Percentiles rank a stretch among this genome's conserved stretches.
phyloP scores from a whole-genome alignment of 2,797 vertebrate genomes.

The Schizopygopsis pylzovi region DNA sequence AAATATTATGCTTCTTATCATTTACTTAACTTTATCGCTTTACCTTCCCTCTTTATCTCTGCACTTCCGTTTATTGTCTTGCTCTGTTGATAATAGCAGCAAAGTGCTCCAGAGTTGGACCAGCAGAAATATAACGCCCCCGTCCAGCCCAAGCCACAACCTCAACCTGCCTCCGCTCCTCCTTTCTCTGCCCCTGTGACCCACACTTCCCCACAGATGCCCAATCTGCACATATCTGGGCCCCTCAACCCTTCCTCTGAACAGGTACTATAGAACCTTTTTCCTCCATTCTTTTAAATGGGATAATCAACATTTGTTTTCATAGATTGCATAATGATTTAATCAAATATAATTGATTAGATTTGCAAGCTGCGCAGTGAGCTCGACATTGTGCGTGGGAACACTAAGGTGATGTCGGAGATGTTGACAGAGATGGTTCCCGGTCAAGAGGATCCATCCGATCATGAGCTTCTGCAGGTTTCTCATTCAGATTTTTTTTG shows the following conservation, averaged over 20 bases:
- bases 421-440: constrained; percentile 99
- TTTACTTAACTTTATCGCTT: constrained; percentile 5
- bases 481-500: background rate
- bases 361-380: constrained; percentile 93
- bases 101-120: constrained; percentile 86
- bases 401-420: constrained; percentile 99
- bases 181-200: constrained; percentile 76
- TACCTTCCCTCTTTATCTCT: constrained; percentile 19
- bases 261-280: constrained; percentile 80
- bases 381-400: constrained; percentile 94
- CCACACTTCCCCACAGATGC: constrained; percentile 81
- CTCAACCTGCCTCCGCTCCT: constrained; percentile 63
- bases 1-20: background rate
- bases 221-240: constrained; percentile 82
- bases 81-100: constrained; percentile 59
- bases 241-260: constrained; percentile 92
- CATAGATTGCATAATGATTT: background rate
- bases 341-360: constrained; percentile 67
- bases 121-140: constrained; percentile 78
- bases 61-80: constrained; percentile 38
- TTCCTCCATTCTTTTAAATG: background rate
- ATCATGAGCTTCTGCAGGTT: constrained; percentile 94
- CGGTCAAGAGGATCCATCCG: constrained; percentile 93
- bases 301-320: constrained; percentile 6
- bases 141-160: constrained; percentile 79